Conservation (phyloP, 2,888 invertebrate genomes). For the Oeneis ivallda region DNA sequence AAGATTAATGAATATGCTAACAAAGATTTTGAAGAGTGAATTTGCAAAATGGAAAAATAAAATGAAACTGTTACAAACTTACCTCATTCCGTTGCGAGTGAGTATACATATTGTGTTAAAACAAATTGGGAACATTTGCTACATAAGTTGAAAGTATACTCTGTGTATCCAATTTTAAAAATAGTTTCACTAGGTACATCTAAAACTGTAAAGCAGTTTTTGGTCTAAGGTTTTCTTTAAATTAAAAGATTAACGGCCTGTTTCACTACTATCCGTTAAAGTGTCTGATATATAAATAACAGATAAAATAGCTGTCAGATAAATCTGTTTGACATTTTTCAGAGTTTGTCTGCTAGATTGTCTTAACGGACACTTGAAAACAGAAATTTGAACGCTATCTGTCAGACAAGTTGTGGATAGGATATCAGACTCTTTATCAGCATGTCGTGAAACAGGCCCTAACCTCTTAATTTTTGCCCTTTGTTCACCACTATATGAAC, state of each 20-base stretch:
- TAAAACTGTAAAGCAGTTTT: not conserved
- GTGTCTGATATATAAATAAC: too few species aligned
- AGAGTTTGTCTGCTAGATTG: too few species aligned
- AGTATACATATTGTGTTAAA: not conserved
- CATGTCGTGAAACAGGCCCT: too few species aligned
- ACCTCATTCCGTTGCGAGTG: not conserved
- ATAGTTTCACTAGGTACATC: not conserved
- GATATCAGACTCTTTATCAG: too few species aligned
- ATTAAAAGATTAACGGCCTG: too few species aligned
- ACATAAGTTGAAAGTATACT: slow-evolving; percentile 4
- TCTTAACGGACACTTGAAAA: too few species aligned
- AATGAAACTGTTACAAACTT: slow-evolving; percentile 12
- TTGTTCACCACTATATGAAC: not conserved
- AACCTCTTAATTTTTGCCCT: not conserved
- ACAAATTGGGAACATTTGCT: slow-evolving; percentile 15
- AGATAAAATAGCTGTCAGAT: too few species aligned
- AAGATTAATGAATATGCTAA: slow-evolving; percentile 22
- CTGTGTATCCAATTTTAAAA: not conserved
- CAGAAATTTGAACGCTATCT: too few species aligned
- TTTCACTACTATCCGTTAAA: too few species aligned
- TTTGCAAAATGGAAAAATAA: slow-evolving; percentile 7
- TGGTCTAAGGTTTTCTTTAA: not conserved
- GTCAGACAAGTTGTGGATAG: too few species aligned
- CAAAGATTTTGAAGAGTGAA: slow-evolving; percentile 6
- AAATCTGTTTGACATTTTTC: too few species aligned